phyloP scores from a whole-genome alignment of 2,113 vertebrate genomes.

The Microcebus tavaratra region DNA sequence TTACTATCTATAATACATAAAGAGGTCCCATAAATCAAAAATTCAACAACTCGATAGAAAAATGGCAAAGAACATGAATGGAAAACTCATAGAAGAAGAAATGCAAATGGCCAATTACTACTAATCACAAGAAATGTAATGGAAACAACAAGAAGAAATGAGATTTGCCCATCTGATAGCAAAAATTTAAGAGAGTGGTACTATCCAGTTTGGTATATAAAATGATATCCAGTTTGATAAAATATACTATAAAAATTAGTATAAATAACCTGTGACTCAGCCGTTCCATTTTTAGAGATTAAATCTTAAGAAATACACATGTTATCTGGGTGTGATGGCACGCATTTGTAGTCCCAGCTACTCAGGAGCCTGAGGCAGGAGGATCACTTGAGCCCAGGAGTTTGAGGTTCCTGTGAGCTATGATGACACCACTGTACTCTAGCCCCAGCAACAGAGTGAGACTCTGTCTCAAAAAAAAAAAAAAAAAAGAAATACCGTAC shows the following conservation, averaged over 20 bases:
- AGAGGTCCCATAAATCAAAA: conserved; percentile 12
- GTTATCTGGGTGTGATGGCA: neutral
- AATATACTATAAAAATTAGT: conserved; percentile 11
- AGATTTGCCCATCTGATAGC: neutral
- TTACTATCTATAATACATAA: neutral
- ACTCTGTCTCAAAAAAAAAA: neutral
- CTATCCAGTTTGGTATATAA: neutral
- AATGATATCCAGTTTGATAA: neutral
- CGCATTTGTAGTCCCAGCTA: neutral
- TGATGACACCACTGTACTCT: neutral
- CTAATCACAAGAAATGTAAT: neutral
- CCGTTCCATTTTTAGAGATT: neutral
- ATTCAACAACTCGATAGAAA: neutral
- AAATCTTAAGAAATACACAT: neutral
- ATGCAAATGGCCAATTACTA: neutral
- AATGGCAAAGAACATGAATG: neutral
- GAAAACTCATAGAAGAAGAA: neutral
- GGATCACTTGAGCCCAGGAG: neutral
- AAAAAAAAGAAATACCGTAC: neutral
- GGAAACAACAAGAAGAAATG: neutral
- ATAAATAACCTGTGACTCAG: neutral
- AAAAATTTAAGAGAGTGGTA: neutral
- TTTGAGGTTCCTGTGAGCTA: neutral
- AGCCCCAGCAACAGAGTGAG: neutral
- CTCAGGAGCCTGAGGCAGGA: neutral